Evolutionary conservation across 2,797 vertebrate species (phyloP).

Genomic region (Hemibagrus guttatus): DNA sequence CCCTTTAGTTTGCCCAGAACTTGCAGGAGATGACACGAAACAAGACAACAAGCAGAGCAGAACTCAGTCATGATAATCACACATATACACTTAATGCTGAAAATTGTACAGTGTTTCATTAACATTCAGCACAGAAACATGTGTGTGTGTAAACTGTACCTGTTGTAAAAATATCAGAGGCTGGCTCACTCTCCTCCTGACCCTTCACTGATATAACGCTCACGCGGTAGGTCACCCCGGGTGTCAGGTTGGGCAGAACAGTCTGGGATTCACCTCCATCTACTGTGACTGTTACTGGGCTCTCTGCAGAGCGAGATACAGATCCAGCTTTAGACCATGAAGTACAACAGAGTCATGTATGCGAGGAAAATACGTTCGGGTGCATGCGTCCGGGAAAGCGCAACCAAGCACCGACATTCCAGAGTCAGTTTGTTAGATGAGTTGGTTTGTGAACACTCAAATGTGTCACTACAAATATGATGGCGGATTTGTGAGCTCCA

Average conservation of each 20-base stretch:
- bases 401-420: not conserved
- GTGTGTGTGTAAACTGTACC: slow-evolving; percentile 69
- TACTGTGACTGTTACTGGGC: slow-evolving; percentile 72
- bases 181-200: slow-evolving; percentile 89
- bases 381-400: too few species aligned
- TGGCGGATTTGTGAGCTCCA: not conserved
- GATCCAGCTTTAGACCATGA: not conserved
- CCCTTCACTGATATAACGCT: slow-evolving; percentile 85
- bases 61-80: not conserved
- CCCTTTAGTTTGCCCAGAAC: slow-evolving; percentile 1
- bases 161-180: slow-evolving; percentile 82
- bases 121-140: not conserved
- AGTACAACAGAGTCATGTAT: not conserved
- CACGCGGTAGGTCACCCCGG: slow-evolving; percentile 85
- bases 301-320: slow-evolving; percentile 70
- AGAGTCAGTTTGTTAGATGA: not conserved
- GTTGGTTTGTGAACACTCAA: not conserved
- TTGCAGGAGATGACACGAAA: not conserved
- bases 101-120: not conserved
- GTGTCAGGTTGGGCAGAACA: slow-evolving; percentile 76
- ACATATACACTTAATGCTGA: not conserved
- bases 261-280: slow-evolving; percentile 80
- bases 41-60: not conserved
- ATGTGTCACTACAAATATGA: not conserved
- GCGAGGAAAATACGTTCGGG: too few species aligned